Evolutionary conservation across 2,797 vertebrate genomes (phyloP).

Genomic region (Girardinus metallicus): DNA sequence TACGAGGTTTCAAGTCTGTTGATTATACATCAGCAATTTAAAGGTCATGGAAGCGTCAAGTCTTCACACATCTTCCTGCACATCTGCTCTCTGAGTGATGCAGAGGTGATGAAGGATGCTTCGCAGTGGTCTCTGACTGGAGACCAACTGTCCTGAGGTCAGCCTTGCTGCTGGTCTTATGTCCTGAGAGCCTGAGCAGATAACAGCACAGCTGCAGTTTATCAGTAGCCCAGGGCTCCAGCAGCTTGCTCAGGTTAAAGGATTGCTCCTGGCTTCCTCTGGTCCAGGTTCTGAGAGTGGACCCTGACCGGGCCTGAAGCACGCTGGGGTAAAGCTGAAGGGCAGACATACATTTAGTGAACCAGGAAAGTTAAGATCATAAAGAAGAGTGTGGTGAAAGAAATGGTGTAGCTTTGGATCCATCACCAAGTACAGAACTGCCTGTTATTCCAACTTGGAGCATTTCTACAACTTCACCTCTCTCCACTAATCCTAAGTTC

Average conservation of each 20-base stretch:
- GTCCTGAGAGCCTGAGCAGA: conserved; percentile 38
- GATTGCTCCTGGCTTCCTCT: conserved; percentile 40
- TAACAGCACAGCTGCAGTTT: conserved; percentile 38
- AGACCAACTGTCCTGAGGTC: conserved; percentile 33
- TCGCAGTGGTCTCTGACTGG: background rate
- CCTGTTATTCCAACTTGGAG: background rate
- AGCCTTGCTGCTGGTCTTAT: conserved; percentile 36
- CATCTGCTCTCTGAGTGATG: background rate
- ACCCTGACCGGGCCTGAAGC: conserved; percentile 33
- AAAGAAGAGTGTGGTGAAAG: conserved; percentile 9
- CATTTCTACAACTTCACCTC: background rate
- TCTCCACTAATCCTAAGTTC: background rate
- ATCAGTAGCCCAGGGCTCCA: conserved; percentile 45
- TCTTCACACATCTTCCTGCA: conserved; percentile 17
- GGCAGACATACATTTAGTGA: conserved; percentile 8
- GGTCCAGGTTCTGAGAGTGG: conserved; percentile 25
- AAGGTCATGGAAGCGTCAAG: background rate
- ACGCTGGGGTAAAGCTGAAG: conserved; percentile 50
- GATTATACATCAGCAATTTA: background rate
- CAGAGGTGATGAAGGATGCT: conserved; percentile 39
- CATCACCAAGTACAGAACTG: background rate
- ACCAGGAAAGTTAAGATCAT: conserved; percentile 22
- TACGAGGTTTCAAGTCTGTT: background rate
- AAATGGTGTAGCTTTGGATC: background rate
- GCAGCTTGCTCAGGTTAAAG: conserved; percentile 25